phyloP scores from a whole-genome alignment of 2,113 vertebrate species.

The Brachyhypopomus occidentalis region DNA sequence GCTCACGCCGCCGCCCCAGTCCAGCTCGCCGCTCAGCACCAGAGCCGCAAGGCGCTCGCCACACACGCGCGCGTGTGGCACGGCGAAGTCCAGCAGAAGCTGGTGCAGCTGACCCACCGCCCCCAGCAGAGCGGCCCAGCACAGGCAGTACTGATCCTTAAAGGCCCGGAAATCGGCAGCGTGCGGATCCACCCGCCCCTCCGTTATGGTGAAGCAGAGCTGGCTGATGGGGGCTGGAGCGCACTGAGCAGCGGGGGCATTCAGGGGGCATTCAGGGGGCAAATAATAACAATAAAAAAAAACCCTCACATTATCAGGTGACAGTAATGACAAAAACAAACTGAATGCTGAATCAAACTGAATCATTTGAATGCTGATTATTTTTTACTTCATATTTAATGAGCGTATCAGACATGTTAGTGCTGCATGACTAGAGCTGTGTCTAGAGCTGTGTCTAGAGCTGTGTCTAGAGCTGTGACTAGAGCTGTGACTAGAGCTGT shows the following conservation, averaged over 20 bases:
- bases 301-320: constrained; percentile 4
- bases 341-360: too few relatives aligned
- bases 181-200: constrained; percentile 67
- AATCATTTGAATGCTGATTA: too few relatives aligned
- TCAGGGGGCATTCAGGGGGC: constrained; percentile 40
- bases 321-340: background rate
- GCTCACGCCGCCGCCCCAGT: constrained; percentile 29
- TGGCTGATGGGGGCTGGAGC: constrained; percentile 48
- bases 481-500: too few relatives aligned
- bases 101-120: constrained; percentile 69
- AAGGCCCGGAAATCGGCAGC: constrained; percentile 75
- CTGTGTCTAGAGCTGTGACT: too few relatives aligned
- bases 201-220: constrained; percentile 61
- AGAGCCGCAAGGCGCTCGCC: constrained; percentile 66
- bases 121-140: constrained; percentile 67
- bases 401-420: too few relatives aligned
- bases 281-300: too few relatives aligned
- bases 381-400: too few relatives aligned
- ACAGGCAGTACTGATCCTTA: constrained; percentile 70
- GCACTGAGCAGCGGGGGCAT: constrained; percentile 61
- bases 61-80: constrained; percentile 73
- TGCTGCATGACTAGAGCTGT: background rate
- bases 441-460: too few relatives aligned
- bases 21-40: constrained; percentile 60
- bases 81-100: constrained; percentile 75